These are phyloP conservation scores for Lepus europaeus DNA, from an alignment of 2,113 vertebrate genomes.

Conservation along the genomic window DNA sequence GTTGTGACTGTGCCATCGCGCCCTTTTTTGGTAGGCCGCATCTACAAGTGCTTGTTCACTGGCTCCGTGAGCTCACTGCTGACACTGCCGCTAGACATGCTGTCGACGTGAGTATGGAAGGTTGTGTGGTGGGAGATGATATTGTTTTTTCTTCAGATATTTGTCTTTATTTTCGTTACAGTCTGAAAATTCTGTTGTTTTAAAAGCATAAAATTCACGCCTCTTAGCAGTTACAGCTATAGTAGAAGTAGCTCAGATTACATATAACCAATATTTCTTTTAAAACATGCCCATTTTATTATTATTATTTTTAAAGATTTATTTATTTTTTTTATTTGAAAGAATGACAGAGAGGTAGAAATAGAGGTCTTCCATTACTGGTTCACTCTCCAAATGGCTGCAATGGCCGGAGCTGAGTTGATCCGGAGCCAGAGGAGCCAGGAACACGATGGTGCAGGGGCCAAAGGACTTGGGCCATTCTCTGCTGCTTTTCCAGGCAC, in stretches of 20 bases:
- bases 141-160: not conserved
- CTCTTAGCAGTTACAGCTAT: not conserved
- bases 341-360: too few relatives aligned
- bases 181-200: not conserved
- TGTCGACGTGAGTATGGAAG: conserved; percentile 95
- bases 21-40: conserved; percentile 91
- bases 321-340: too few relatives aligned
- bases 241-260: not conserved
- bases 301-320: too few relatives aligned
- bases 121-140: not conserved
- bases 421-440: too few relatives aligned
- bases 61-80: conserved; percentile 99
- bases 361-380: too few relatives aligned
- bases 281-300: not conserved
- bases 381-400: too few relatives aligned
- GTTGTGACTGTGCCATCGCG: not conserved
- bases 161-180: not conserved
- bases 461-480: too few relatives aligned
- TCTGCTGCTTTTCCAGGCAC: too few relatives aligned
- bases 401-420: too few relatives aligned
- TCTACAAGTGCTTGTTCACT: conserved; percentile 99
- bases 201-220: not conserved
- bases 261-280: not conserved
- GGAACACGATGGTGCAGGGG: too few relatives aligned
- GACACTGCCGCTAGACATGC: conserved; percentile 97